Percentiles rank a stretch among this genome's conserved stretches.
phyloP scores from a whole-genome alignment of 2,113 vertebrate species.

The Lepisosteus oculatus region DNA sequence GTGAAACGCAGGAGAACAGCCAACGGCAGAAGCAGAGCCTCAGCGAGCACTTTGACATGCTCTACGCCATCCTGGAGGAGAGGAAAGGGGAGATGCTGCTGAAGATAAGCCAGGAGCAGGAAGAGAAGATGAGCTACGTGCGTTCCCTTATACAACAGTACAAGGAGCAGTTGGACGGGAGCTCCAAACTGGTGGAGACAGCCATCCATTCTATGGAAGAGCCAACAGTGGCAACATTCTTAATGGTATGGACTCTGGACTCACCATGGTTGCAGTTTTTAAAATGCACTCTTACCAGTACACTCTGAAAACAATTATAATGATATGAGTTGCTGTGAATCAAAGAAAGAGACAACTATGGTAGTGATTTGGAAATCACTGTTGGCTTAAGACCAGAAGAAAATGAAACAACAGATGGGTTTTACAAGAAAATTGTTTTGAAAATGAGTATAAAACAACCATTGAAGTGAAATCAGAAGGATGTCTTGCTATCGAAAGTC shows the following conservation, averaged over 20 bases:
- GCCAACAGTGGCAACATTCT: conserved; percentile 67
- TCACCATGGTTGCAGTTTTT: no score
- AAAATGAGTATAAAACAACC: no score
- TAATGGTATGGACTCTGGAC: conserved; percentile 59
- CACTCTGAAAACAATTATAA: no score
- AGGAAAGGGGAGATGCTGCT: conserved; percentile 75
- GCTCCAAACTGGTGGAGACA: conserved; percentile 70
- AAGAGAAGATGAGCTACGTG: conserved; percentile 61
- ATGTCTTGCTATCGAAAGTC: no score
- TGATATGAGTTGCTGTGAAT: no score
- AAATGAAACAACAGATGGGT: no score
- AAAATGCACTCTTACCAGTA: no score
- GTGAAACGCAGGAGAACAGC: conserved; percentile 65
- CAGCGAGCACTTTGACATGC: conserved; percentile 67
- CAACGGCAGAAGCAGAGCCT: conserved; percentile 68
- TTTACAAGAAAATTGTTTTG: no score
- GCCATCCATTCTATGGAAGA: conserved; percentile 72
- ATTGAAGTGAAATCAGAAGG: no score
- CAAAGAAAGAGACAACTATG: no score
- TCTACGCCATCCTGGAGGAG: conserved; percentile 75
- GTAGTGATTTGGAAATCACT: no score
- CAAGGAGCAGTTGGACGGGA: conserved; percentile 72
- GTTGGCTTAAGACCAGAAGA: no score
- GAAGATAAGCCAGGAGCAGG: conserved; percentile 65
- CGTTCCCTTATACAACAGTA: conserved; percentile 63